Percentiles rank a stretch among this genome's conserved stretches.
phyloP scores from a whole-genome alignment of 1,140 invertebrate species.

The Leptinotarsa lineolata region DNA sequence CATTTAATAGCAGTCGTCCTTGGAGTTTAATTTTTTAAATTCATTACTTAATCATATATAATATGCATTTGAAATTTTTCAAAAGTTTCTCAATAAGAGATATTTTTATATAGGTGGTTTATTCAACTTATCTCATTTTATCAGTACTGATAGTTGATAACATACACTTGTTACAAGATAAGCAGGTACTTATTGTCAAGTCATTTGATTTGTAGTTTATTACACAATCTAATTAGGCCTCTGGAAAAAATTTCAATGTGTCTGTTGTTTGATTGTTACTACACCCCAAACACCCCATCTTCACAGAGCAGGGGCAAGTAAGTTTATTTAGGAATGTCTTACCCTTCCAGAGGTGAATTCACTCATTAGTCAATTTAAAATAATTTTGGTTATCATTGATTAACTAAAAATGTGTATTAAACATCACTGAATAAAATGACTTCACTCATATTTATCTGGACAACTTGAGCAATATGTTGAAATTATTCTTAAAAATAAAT shows the following conservation, averaged over 20 bases:
- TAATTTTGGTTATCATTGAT: too few species aligned
- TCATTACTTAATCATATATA: constrained; percentile 9
- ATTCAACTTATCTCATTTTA: not conserved
- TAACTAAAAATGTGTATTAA: too few species aligned
- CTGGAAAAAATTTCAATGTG: not conserved
- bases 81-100: not conserved
- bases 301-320: too few species aligned
- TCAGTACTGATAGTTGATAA: not conserved
- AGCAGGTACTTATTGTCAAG: not conserved
- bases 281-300: too few species aligned
- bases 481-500: too few species aligned
- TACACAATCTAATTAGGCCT: not conserved
- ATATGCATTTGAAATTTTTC: constrained; percentile 17
- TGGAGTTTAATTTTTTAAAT: constrained; percentile 26
- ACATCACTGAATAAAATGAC: too few species aligned
- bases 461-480: too few species aligned
- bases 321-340: too few species aligned
- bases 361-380: too few species aligned
- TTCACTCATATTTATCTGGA: too few species aligned
- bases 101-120: not conserved
- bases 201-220: not conserved
- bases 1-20: constrained; percentile 30
- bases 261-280: not conserved
- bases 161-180: not conserved
- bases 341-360: too few species aligned